Percentiles rank a stretch among this genome's conserved stretches.
Evolutionary conservation across 2,113 vertebrate species (phyloP).

Genomic region (Bostrychus sinensis): DNA sequence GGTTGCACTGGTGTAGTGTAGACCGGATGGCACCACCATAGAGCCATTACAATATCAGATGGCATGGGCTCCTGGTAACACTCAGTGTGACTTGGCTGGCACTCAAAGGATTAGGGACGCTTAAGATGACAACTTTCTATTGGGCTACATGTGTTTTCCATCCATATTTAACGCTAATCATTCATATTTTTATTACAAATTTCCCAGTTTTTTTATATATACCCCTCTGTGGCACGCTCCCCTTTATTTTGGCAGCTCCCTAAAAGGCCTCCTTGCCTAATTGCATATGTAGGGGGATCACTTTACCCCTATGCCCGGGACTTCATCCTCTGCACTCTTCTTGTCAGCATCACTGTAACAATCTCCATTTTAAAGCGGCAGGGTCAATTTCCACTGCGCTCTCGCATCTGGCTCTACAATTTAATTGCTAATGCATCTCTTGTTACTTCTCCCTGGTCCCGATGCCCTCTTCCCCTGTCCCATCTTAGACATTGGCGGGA

Average conservation of each 20-base stretch:
- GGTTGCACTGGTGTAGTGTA: conserved; percentile 18
- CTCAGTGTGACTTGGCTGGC: conserved; percentile 11
- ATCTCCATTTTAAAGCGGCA: conserved; percentile 68
- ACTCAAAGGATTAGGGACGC: conserved; percentile 11
- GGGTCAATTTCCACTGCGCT: conserved; percentile 68
- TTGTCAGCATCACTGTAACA: conserved; percentile 59
- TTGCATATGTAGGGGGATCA: conserved; percentile 69
- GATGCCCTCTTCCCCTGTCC: not conserved
- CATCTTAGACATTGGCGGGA: not conserved
- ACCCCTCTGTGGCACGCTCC: conserved; percentile 13
- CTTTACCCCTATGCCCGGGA: conserved; percentile 52
- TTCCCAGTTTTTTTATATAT: too few species aligned
- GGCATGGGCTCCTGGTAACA: conserved; percentile 21
- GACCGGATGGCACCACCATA: conserved; percentile 17
- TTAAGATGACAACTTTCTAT: not conserved
- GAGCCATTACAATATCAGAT: conserved; percentile 43
- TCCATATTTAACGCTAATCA: not conserved
- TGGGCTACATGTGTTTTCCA: not conserved
- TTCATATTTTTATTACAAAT: not conserved
- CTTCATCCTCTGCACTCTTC: conserved; percentile 45
- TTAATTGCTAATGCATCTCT: conserved; percentile 70
- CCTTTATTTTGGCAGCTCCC: conserved; percentile 30
- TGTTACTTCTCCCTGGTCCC: conserved; percentile 45
- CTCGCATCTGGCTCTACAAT: conserved; percentile 53
- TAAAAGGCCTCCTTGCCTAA: conserved; percentile 63